phyloP scores from a whole-genome alignment of 2,797 vertebrate species.

The Falco naumanni region DNA sequence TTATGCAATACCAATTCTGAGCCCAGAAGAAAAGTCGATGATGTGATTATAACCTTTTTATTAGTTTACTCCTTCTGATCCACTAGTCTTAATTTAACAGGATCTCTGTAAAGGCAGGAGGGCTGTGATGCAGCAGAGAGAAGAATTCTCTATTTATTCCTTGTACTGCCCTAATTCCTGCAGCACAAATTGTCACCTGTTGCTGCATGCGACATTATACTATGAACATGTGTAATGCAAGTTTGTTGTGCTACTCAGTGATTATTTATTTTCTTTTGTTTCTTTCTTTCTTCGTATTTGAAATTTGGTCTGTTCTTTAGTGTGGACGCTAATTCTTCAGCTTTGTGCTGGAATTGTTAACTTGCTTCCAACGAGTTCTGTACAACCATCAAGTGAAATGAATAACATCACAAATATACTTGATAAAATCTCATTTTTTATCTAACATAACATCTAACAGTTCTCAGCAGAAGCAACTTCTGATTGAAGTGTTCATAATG shows the following conservation, averaged over 20 bases:
- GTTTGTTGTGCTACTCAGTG: background rate
- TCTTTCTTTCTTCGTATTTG: background rate
- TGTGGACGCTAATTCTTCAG: background rate
- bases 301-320: background rate
- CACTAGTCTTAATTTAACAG: slow-evolving; percentile 13
- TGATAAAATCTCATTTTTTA: background rate
- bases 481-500: background rate
- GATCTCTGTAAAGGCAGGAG: background rate
- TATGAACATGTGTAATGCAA: background rate
- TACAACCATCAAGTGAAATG: background rate
- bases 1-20: background rate
- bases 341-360: background rate
- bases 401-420: background rate
- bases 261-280: no score
- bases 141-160: slow-evolving; percentile 8
- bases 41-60: background rate
- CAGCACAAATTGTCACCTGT: background rate
- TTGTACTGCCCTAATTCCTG: background rate
- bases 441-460: background rate
- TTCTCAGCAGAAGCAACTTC: background rate
- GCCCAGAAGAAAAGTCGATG: background rate
- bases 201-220: background rate
- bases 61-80: background rate
- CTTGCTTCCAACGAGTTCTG: background rate
- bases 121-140: background rate